Conservation (phyloP, 1,140 invertebrate species). For the Drosophila kanapiae region DNA sequence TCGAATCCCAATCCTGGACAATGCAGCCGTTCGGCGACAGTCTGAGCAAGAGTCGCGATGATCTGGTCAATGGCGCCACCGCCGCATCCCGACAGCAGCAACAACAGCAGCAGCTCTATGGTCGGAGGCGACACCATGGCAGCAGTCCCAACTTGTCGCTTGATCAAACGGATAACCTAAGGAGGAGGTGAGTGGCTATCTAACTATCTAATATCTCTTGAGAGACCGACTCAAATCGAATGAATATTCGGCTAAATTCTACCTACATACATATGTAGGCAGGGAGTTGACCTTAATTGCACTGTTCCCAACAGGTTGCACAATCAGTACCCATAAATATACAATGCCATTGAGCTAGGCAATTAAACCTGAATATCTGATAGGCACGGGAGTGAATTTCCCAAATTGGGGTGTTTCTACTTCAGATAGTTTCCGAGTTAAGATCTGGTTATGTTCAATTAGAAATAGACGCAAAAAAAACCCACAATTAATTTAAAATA, state of each 20-base stretch:
- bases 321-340: slow-evolving; percentile 21
- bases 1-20: slow-evolving; percentile 53
- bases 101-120: slow-evolving; percentile 46
- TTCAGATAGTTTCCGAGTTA: slow-evolving; percentile 2
- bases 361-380: neutral
- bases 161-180: slow-evolving; percentile 80
- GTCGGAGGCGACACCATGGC: slow-evolving; percentile 73
- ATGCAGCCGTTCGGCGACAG: slow-evolving; percentile 83
- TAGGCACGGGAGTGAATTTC: neutral
- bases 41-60: slow-evolving; percentile 82
- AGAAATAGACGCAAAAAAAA: slow-evolving; percentile 25
- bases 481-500: slow-evolving; percentile 10
- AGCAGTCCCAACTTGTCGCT: slow-evolving; percentile 79
- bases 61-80: slow-evolving; percentile 69
- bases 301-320: slow-evolving; percentile 13
- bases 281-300: slow-evolving; percentile 22
- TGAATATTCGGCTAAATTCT: neutral
- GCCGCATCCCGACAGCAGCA: slow-evolving; percentile 60
- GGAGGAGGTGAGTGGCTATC: slow-evolving; percentile 67
- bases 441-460: neutral
- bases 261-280: slow-evolving; percentile 18
- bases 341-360: neutral
- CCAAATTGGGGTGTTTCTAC: neutral
- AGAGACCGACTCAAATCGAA: too few species aligned
- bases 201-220: neutral